Conservation (phyloP, 1,140 invertebrate species). For the Lethrus apterus region DNA sequence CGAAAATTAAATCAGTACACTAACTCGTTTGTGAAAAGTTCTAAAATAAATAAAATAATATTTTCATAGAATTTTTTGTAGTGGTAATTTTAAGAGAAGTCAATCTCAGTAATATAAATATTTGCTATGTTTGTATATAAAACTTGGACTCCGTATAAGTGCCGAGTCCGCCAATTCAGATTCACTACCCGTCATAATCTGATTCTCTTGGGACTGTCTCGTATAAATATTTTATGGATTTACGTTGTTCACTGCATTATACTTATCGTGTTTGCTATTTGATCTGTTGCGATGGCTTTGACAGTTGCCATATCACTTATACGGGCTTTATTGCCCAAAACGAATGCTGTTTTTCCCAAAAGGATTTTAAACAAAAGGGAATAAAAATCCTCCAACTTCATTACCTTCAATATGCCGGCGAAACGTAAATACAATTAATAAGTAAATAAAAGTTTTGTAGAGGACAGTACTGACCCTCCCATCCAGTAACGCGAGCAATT, state of each 20-base stretch:
- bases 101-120: too few relatives aligned
- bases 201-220: conserved; percentile 32
- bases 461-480: conserved; percentile 33
- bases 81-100: too few relatives aligned
- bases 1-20: too few relatives aligned
- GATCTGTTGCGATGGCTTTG: conserved; percentile 30
- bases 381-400: too few relatives aligned
- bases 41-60: too few relatives aligned
- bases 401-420: not conserved
- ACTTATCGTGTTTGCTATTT: conserved; percentile 41
- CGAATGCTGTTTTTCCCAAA: not conserved
- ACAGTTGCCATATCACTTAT: not conserved
- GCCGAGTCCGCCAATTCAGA: not conserved
- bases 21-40: too few relatives aligned
- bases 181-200: conserved; percentile 37
- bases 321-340: not conserved
- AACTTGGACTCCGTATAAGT: not conserved
- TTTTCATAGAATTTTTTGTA: too few relatives aligned
- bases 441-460: conserved; percentile 26
- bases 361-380: not conserved
- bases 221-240: conserved; percentile 43
- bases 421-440: conserved; percentile 22
- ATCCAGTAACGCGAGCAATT: conserved; percentile 27
- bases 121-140: too few relatives aligned
- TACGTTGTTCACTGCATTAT: conserved; percentile 42